phyloP scores from a whole-genome alignment of 2,797 vertebrate genomes.

The Notoglanidium macrostoma region DNA sequence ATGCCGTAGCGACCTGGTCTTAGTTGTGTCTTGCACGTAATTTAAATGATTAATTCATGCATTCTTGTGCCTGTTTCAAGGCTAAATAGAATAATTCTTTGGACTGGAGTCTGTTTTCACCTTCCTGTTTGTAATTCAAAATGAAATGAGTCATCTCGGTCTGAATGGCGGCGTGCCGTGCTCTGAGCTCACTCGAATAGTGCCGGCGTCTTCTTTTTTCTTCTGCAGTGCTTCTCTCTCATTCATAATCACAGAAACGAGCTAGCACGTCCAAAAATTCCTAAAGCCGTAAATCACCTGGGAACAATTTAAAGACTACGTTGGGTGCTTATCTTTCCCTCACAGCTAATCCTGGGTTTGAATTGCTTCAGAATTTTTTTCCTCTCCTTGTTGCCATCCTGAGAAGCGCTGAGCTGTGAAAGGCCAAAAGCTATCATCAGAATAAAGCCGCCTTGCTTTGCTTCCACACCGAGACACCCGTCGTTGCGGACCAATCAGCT shows the following conservation, averaged over 20 bases:
- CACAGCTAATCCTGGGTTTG: constrained; percentile 41
- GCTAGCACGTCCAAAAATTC: constrained; percentile 18
- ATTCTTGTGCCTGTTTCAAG: not conserved
- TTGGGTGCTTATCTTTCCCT: constrained; percentile 30
- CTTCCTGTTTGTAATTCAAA: constrained; percentile 9
- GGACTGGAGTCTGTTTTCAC: not conserved
- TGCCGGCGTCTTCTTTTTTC: constrained; percentile 1
- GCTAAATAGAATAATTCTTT: not conserved
- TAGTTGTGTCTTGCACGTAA: not conserved
- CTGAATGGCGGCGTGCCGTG: constrained; percentile 7
- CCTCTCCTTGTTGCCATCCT: constrained; percentile 56
- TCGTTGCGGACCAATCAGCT: constrained; percentile 77
- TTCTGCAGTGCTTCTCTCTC: not conserved
- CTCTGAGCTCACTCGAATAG: not conserved
- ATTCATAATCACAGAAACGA: constrained; percentile 25
- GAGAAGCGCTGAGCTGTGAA: constrained; percentile 60
- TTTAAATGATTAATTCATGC: not conserved
- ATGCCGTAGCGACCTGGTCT: not conserved
- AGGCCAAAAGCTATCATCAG: constrained; percentile 73
- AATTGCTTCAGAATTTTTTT: constrained; percentile 57
- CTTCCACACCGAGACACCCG: constrained; percentile 62
- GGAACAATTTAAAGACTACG: not conserved
- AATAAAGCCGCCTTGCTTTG: constrained; percentile 63
- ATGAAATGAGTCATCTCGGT: constrained; percentile 8
- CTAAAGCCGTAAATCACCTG: constrained; percentile 36